These are phyloP conservation scores for Lanistes nyassanus DNA, from an alignment of 1,140 invertebrate species.

Conservation along the genomic window DNA sequence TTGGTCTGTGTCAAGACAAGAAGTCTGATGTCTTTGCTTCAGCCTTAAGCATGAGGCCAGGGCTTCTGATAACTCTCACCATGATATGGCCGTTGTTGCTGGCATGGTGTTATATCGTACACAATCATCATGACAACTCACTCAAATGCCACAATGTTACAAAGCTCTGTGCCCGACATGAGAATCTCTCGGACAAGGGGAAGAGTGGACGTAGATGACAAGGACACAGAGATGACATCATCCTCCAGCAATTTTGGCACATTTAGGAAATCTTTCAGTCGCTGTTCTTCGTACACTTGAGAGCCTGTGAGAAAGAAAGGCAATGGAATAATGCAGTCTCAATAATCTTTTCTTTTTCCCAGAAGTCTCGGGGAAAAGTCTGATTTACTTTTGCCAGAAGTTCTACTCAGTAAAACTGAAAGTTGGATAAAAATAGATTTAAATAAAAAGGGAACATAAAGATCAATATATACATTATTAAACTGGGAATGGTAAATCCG, in stretches of 20 bases:
- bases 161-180: slow-evolving; percentile 7
- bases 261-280: slow-evolving; percentile 50
- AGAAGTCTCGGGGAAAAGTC: neutral
- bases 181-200: slow-evolving; percentile 5
- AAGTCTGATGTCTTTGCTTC: no score
- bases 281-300: slow-evolving; percentile 47
- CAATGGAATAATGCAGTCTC: neutral
- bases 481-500: neutral
- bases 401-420: neutral
- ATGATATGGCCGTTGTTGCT: no score
- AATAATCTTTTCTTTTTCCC: neutral
- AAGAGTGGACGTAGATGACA: slow-evolving; percentile 11
- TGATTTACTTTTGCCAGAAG: neutral
- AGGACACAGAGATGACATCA: slow-evolving; percentile 14
- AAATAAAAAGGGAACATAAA: no score
- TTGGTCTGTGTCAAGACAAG: no score
- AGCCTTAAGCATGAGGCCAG: no score
- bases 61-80: no score
- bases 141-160: slow-evolving; percentile 14
- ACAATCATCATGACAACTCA: slow-evolving; percentile 1
- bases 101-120: no score
- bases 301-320: slow-evolving; percentile 43
- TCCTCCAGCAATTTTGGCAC: slow-evolving; percentile 14
- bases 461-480: no score
- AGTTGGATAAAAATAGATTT: no score